Conservation (phyloP, 1,140 invertebrate species). For the Neuroterus valhalla region DNA sequence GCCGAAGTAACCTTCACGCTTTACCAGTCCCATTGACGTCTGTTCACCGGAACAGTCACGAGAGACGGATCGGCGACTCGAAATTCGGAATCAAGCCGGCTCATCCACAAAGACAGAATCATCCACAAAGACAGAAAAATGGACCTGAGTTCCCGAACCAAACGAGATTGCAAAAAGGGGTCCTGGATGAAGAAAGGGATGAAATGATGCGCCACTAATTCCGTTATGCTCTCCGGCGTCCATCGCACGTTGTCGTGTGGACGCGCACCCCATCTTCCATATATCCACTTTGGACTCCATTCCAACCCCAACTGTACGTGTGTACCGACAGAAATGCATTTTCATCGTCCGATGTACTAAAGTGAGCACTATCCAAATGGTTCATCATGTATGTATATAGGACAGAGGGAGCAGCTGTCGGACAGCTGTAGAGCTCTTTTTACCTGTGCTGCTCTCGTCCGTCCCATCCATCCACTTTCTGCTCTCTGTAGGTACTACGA, state of each 20-base stretch:
- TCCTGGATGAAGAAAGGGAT: slow-evolving; percentile 54
- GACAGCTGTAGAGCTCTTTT: slow-evolving; percentile 75
- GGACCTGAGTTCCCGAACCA: slow-evolving; percentile 35
- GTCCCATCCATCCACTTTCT: slow-evolving; percentile 53
- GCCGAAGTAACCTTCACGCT: slow-evolving; percentile 56
- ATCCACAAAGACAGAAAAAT: slow-evolving; percentile 27
- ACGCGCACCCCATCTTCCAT: background rate
- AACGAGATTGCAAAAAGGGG: slow-evolving; percentile 49
- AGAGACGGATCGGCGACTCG: slow-evolving; percentile 47
- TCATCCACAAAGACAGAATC: slow-evolving; percentile 16
- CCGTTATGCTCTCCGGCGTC: slow-evolving; percentile 59
- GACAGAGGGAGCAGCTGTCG: slow-evolving; percentile 74
- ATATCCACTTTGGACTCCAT: slow-evolving; percentile 45
- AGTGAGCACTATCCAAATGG: slow-evolving; percentile 51
- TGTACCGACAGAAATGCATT: slow-evolving; percentile 45
- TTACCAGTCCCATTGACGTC: slow-evolving; percentile 59
- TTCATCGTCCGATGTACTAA: slow-evolving; percentile 44
- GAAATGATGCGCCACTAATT: slow-evolving; percentile 70
- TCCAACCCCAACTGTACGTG: slow-evolving; percentile 34
- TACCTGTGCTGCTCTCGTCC: slow-evolving; percentile 61
- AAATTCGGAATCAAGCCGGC: slow-evolving; percentile 42
- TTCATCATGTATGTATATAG: slow-evolving; percentile 72
- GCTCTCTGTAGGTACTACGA: slow-evolving; percentile 42
- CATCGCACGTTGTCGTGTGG: slow-evolving; percentile 38
- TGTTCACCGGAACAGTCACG: slow-evolving; percentile 54